A percentile compares a stretch with the other conserved stretches of the same genome.
Evolutionary conservation across 2,888 invertebrate species (phyloP).

Genomic region (Ypsolopha scabrella): DNA sequence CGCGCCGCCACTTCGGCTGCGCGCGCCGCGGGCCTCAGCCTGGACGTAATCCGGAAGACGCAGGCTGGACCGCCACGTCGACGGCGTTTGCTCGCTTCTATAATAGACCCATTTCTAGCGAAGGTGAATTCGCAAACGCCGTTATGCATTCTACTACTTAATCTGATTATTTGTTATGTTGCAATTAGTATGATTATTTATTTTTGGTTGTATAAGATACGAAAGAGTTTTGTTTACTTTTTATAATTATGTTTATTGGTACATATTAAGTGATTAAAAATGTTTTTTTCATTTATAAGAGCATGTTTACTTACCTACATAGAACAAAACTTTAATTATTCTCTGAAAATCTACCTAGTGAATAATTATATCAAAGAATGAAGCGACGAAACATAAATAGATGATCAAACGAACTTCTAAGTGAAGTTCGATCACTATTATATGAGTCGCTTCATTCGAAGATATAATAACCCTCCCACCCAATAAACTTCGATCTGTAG

Average conservation of each 20-base stretch:
- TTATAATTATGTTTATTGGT: not conserved
- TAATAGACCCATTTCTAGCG: not conserved
- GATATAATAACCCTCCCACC: too few species aligned
- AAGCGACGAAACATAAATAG: not conserved
- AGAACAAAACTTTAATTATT: not conserved
- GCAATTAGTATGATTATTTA: too few species aligned
- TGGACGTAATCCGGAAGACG: too few species aligned
- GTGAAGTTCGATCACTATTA: too few species aligned
- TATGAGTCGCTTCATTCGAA: too few species aligned
- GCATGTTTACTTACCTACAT: not conserved
- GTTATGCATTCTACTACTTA: not conserved
- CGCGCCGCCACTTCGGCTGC: constrained; percentile 3
- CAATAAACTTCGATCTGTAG: too few species aligned
- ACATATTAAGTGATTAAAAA: not conserved
- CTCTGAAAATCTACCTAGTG: not conserved
- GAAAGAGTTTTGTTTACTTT: not conserved
- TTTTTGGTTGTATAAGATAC: too few species aligned
- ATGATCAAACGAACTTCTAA: too few species aligned
- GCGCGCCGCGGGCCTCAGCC: constrained; percentile 20
- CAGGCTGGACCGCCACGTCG: not conserved
- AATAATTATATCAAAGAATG: constrained; percentile 15
- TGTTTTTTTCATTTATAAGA: not conserved
- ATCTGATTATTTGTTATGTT: not conserved
- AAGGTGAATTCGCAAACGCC: not conserved
- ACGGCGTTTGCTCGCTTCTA: not conserved